Evolutionary conservation across 2,888 invertebrate genomes (phyloP).

Genomic region (Leptopilina myrica): DNA sequence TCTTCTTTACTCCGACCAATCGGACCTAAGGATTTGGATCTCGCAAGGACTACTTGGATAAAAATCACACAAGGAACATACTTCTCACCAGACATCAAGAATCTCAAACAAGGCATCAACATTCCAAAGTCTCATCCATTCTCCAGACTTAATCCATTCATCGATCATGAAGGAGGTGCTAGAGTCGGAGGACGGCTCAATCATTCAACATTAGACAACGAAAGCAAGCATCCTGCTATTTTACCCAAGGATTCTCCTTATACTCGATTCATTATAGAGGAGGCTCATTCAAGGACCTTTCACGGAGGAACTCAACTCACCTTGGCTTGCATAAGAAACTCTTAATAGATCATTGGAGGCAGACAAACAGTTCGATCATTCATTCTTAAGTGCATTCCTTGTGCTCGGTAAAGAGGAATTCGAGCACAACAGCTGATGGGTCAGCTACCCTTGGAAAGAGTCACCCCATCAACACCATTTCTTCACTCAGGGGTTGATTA

Average conservation of each 20-base stretch:
- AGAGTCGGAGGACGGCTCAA: neutral
- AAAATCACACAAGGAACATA: neutral
- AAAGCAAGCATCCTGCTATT: slow-evolving; percentile 28
- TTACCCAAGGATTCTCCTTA: slow-evolving; percentile 44
- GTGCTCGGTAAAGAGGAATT: neutral
- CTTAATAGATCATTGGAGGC: slow-evolving; percentile 53
- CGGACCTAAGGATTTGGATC: neutral
- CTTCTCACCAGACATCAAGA: neutral
- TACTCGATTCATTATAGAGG: slow-evolving; percentile 46
- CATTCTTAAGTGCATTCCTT: neutral
- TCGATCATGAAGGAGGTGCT: neutral
- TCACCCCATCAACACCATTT: neutral
- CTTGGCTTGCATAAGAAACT: slow-evolving; percentile 16
- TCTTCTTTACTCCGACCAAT: neutral
- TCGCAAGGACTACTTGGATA: neutral
- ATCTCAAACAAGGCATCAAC: neutral
- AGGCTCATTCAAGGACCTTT: slow-evolving; percentile 48
- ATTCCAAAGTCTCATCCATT: neutral
- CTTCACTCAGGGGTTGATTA: slow-evolving; percentile 54
- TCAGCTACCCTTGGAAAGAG: neutral
- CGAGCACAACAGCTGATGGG: too few relatives aligned
- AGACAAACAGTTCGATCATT: slow-evolving; percentile 14
- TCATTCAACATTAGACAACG: neutral
- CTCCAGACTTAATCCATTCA: neutral
- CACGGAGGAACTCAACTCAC: slow-evolving; percentile 38